A percentile compares a stretch with the other conserved stretches of the same genome.
Evolutionary conservation across 2,113 vertebrate genomes (phyloP).

Genomic region (Tautogolabrus adspersus): DNA sequence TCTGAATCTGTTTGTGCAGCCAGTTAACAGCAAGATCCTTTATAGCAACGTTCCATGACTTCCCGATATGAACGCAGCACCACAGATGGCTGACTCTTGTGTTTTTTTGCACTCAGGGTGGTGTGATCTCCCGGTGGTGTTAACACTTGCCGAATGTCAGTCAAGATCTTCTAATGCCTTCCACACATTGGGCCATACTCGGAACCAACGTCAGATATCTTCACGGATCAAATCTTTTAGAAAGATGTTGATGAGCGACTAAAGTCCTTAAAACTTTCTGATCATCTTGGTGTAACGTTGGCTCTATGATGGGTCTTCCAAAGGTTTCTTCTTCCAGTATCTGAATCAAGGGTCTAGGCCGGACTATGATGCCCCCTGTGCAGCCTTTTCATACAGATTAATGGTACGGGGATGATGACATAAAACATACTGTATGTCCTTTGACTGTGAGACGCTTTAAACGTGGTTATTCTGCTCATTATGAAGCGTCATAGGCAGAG

Average conservation of each 20-base stretch:
- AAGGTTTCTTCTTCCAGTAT: neutral
- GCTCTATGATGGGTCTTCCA: neutral
- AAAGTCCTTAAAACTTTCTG: neutral
- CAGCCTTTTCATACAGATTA: neutral
- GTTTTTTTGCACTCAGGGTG: constrained; percentile 7
- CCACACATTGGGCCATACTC: neutral
- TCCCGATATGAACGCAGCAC: neutral
- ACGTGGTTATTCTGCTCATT: neutral
- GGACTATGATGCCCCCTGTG: no score
- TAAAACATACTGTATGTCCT: neutral
- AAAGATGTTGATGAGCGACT: no score
- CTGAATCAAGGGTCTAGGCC: no score
- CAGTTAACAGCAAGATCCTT: neutral
- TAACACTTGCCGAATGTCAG: neutral
- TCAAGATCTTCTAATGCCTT: neutral
- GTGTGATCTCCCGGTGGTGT: constrained; percentile 15
- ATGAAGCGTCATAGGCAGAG: neutral
- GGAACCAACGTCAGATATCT: no score
- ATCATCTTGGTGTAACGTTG: no score
- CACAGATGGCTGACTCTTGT: constrained; percentile 27
- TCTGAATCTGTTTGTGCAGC: constrained; percentile 1
- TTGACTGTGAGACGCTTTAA: neutral
- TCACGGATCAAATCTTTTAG: neutral
- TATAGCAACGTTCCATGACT: neutral
- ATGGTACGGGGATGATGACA: neutral